A percentile compares a stretch with the other conserved stretches of the same genome.
Evolutionary conservation across 2,888 invertebrate genomes (phyloP).

Genomic region (Liopterus haemorrhoidalis): DNA sequence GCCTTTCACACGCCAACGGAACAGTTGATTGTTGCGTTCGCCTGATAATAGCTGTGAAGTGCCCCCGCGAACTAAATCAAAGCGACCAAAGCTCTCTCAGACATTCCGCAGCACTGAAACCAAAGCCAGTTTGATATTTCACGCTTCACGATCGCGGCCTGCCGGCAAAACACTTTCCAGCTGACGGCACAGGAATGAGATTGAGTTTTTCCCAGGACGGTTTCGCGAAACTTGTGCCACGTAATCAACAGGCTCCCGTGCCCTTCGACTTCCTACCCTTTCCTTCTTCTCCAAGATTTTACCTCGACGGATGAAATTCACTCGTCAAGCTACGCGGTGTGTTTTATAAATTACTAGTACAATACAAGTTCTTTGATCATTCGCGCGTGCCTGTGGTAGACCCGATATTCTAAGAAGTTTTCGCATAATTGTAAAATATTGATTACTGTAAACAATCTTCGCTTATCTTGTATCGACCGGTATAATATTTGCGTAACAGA

Average conservation of each 20-base stretch:
- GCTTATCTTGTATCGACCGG: too few species aligned
- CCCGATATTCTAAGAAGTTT: too few species aligned
- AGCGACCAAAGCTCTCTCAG: too few species aligned
- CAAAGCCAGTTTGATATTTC: slow-evolving; percentile 20
- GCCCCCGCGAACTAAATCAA: slow-evolving; percentile 18
- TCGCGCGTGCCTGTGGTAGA: too few species aligned
- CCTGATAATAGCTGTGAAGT: slow-evolving; percentile 16
- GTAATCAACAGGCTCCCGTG: slow-evolving; percentile 16
- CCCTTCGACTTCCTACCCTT: slow-evolving; percentile 1
- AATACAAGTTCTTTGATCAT: too few species aligned
- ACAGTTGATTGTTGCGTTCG: slow-evolving; percentile 13
- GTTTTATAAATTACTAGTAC: too few species aligned
- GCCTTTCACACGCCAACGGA: too few species aligned
- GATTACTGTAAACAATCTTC: too few species aligned
- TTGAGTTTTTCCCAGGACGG: slow-evolving; percentile 19
- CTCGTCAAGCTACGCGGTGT: not conserved
- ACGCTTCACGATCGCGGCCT: slow-evolving; percentile 15
- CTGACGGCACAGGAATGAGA: slow-evolving; percentile 17
- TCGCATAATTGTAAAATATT: too few species aligned
- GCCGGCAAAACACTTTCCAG: slow-evolving; percentile 18
- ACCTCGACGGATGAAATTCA: not conserved
- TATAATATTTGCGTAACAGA: too few species aligned
- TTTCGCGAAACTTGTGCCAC: slow-evolving; percentile 14
- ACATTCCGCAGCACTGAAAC: slow-evolving; percentile 12
- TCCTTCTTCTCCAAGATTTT: not conserved